Evolutionary conservation across 2,888 invertebrate genomes (phyloP).

Genomic region (Chydorus sphaericus): DNA sequence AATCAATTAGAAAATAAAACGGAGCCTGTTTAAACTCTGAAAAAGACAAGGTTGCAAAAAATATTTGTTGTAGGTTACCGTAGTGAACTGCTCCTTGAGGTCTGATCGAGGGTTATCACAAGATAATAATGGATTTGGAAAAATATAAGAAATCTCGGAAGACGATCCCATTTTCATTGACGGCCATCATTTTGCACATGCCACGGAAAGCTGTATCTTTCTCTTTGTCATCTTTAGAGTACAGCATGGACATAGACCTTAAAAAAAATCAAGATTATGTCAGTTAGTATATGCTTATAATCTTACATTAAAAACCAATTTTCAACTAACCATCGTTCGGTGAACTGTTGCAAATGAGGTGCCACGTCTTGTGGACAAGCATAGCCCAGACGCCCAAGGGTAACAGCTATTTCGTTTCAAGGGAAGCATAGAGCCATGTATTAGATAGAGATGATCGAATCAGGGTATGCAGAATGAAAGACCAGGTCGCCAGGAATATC

Average conservation of each 20-base stretch:
- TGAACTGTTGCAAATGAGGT: conserved; percentile 99
- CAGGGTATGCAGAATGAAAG: conserved; percentile 20
- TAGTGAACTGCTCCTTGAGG: conserved; percentile 92
- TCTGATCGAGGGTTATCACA: conserved; percentile 93
- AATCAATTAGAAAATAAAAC: not conserved
- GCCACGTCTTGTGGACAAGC: conserved; percentile 99
- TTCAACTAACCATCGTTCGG: conserved; percentile 92
- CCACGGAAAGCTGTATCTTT: conserved; percentile 99
- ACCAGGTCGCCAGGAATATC: conserved; percentile 18
- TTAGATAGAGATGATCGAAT: conserved; percentile 29
- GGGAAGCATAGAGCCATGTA: conserved; percentile 26
- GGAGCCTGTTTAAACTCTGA: too few species aligned
- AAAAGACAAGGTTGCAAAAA: too few species aligned
- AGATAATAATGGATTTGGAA: conserved; percentile 97
- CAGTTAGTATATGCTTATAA: conserved; percentile 20
- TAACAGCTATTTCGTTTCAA: conserved; percentile 73
- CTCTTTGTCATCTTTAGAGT: conserved; percentile 98
- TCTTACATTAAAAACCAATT: conserved; percentile 23
- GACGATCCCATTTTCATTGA: conserved; percentile 92
- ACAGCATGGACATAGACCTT: conserved; percentile 91
- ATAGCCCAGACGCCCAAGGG: conserved; percentile 99
- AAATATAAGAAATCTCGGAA: conserved; percentile 95
- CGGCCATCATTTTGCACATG: conserved; percentile 97
- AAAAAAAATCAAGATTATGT: too few species aligned
- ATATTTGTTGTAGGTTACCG: conserved; percentile 39